A percentile compares a stretch with the other conserved stretches of the same genome.
These are phyloP conservation scores for Pseudorasbora parva DNA, from an alignment of 2,113 vertebrate species.

Conservation along the genomic window DNA sequence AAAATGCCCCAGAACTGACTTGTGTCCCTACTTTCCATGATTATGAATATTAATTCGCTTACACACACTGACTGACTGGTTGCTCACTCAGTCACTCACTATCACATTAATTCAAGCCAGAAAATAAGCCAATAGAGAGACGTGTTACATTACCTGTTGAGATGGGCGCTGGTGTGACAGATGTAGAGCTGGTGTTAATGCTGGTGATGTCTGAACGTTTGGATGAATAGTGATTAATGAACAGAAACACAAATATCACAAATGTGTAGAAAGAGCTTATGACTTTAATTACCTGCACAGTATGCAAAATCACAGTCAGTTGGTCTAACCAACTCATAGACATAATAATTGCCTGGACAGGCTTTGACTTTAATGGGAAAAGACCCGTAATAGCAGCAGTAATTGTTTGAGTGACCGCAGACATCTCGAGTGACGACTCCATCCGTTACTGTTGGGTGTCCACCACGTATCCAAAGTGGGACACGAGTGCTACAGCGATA, in stretches of 20 bases:
- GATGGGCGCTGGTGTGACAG: too few species aligned
- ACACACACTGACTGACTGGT: too few species aligned
- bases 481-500: background rate
- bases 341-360: background rate
- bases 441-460: background rate
- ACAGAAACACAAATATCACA: background rate
- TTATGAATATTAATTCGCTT: too few species aligned
- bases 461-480: background rate
- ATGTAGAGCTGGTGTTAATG: too few species aligned
- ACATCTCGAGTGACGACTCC: background rate
- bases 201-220: too few species aligned
- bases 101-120: too few species aligned
- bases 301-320: background rate
- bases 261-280: background rate
- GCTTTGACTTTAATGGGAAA: background rate
- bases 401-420: accelerated
- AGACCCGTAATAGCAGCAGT: background rate
- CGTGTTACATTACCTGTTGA: too few species aligned
- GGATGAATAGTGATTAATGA: too few species aligned
- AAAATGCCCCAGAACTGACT: too few species aligned
- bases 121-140: too few species aligned
- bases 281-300: constrained; percentile 44
- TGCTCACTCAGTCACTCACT: too few species aligned
- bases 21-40: too few species aligned
- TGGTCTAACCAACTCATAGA: background rate